Base-by-base conservation (phyloP, 2,888 invertebrate genomes). In the Hypomecis punctinalis region DNA sequence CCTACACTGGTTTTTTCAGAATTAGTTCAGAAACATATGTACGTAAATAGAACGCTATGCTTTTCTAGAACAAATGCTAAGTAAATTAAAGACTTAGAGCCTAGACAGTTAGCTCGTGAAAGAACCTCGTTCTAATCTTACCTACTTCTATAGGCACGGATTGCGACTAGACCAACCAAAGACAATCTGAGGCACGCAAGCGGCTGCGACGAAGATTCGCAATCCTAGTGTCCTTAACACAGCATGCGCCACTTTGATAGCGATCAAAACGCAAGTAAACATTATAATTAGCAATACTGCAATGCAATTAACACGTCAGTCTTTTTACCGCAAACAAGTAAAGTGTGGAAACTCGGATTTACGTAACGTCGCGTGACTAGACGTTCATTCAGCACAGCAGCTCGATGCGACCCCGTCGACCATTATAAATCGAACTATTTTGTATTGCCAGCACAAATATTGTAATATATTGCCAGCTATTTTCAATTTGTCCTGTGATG, bases 311-410 rank as follows among this genome's bases (percentile, higher is more conserved):
- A 83, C 85, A 83, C 87, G 85, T 86, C 88, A 84, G 76, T 76
- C 79, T 85, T 87, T 88, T 88, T 88, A 82, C 86, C 82, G 88
- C 88, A 88, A 85, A 84, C 88, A 81, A 85, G 88, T 82, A 85
- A 88, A 83, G 83, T 82, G 82, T 83, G 82, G 83, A 83, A 88
- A 89, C 84, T 79, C 71, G 68, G 66, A 66, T 82, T 90, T 90
- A 91, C 85, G 87, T 90, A 90, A 90, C 74, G 77, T 90, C 84
- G 90, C 90, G 89, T 91, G 91, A 87, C 88, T 81, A 67, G 76
- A 74, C 74, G 80, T 88, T 86, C 91, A 91, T 91, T 91, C 87
- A 91, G 83, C 75, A 43, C 54, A 46, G 51, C 52, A 51, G 36
- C 52, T 46, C 53, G 42, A 23, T 43, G 56, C 79, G 77, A 76